Conservation (phyloP, 2,888 invertebrate genomes). For the Andricus curvator region DNA sequence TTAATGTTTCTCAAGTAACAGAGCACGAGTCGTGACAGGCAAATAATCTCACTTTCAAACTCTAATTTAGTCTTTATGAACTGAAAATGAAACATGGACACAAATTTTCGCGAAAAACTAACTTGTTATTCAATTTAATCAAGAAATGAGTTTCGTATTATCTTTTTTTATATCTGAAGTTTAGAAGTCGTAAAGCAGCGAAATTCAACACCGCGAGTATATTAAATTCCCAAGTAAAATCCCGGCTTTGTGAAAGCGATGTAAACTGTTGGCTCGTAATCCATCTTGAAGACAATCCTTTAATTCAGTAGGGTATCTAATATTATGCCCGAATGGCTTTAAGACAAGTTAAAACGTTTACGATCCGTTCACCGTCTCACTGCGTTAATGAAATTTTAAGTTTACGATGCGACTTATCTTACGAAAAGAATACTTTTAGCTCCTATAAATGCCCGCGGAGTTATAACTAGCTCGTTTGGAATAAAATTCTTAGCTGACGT, state of each 20-base stretch:
- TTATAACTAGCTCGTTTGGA: too few species aligned
- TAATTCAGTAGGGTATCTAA: constrained; percentile 1
- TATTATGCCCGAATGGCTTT: constrained; percentile 1
- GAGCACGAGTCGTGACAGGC: not conserved
- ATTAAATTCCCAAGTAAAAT: not conserved
- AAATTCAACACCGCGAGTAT: too few species aligned
- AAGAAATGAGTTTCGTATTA: not conserved
- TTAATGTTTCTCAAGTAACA: not conserved
- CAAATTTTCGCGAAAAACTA: not conserved
- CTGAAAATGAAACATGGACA: not conserved
- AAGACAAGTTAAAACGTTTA: constrained; percentile 41
- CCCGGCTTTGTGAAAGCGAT: not conserved
- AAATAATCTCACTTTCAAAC: not conserved
- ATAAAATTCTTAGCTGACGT: too few species aligned
- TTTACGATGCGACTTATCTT: not conserved
- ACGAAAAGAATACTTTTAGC: not conserved
- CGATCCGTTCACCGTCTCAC: not conserved
- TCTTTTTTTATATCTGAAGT: not conserved
- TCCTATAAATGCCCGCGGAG: too few species aligned
- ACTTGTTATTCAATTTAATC: not conserved
- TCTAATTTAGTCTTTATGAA: not conserved
- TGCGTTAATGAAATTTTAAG: constrained; percentile 20
- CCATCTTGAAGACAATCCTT: not conserved
- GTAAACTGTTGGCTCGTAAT: not conserved
- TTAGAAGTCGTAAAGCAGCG: too few species aligned